These are phyloP conservation scores for Morpho deidamia DNA, from an alignment of 2,888 invertebrate species.

Conservation along the genomic window DNA sequence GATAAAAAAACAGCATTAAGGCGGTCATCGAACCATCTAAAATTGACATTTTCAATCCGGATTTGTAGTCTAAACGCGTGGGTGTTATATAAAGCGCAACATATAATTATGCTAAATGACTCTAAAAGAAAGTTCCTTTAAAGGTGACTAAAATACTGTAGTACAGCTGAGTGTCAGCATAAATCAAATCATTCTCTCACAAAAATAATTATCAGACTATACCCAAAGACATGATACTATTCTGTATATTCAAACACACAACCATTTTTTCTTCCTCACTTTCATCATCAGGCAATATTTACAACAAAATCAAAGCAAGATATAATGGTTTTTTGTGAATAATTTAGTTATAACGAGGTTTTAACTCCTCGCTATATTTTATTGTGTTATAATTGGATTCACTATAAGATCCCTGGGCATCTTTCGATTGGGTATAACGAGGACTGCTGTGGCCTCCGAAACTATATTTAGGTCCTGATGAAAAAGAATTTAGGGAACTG, in stretches of 20 bases:
- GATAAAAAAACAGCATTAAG: conserved; percentile 11
- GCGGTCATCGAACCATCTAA: conserved; percentile 32
- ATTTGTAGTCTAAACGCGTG: no score
- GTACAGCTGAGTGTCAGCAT: conserved; percentile 20
- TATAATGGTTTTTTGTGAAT: neutral
- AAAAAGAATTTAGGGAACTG: conserved; percentile 49
- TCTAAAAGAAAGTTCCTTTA: conserved; percentile 38
- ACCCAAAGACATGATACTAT: conserved; percentile 39
- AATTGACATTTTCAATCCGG: conserved; percentile 38
- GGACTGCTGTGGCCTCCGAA: conserved; percentile 48
- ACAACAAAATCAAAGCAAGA: conserved; percentile 32
- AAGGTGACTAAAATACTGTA: conserved; percentile 24
- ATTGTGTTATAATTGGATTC: conserved; percentile 58
- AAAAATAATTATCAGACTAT: conserved; percentile 51
- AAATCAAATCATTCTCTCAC: conserved; percentile 35
- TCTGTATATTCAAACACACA: conserved; percentile 37
- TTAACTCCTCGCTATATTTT: conserved; percentile 70
- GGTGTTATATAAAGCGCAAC: conserved; percentile 7
- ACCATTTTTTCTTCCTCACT: conserved; percentile 26
- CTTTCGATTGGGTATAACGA: conserved; percentile 52
- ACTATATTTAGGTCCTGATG: conserved; percentile 55
- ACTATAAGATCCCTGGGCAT: conserved; percentile 52
- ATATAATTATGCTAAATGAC: conserved; percentile 26
- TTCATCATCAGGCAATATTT: conserved; percentile 42
- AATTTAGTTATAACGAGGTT: conserved; percentile 51